Conservation (phyloP, 2,113 vertebrate species). For the Phaetusa simplex region DNA sequence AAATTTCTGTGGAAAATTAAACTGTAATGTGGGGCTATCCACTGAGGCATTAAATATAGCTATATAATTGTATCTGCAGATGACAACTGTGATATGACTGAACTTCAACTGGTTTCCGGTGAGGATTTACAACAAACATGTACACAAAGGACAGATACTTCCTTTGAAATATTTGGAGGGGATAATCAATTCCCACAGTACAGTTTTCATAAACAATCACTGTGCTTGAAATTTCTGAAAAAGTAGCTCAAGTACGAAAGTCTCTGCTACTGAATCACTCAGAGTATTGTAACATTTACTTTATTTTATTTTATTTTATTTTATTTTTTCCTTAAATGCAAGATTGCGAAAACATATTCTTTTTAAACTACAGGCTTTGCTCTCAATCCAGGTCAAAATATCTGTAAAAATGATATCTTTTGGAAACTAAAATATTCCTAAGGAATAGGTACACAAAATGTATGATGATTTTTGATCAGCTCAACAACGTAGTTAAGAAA, state of each 20-base stretch:
- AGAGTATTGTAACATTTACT: neutral
- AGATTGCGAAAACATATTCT: neutral
- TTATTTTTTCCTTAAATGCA: neutral
- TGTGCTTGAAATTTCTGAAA: neutral
- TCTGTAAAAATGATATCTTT: neutral
- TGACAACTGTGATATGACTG: neutral
- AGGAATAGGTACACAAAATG: neutral
- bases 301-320: neutral
- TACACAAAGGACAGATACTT: neutral
- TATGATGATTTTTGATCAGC: neutral
- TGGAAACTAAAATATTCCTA: neutral
- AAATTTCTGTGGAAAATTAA: slow-evolving; percentile 73
- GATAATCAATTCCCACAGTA: slow-evolving; percentile 20
- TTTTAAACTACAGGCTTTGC: neutral
- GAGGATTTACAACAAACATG: neutral
- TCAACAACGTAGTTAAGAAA: neutral
- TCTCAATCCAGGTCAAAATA: neutral
- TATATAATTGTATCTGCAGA: slow-evolving; percentile 60
- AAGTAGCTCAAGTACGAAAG: neutral
- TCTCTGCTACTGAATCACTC: neutral
- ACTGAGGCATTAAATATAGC: slow-evolving; percentile 65
- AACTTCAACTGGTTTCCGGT: neutral
- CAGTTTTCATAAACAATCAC: neutral
- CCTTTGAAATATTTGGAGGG: neutral
- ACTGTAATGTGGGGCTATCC: slow-evolving; percentile 41